Percentiles rank a stretch among this genome's conserved stretches.
Conservation (phyloP, 2,888 invertebrate species). For the Lobophora halterata region DNA sequence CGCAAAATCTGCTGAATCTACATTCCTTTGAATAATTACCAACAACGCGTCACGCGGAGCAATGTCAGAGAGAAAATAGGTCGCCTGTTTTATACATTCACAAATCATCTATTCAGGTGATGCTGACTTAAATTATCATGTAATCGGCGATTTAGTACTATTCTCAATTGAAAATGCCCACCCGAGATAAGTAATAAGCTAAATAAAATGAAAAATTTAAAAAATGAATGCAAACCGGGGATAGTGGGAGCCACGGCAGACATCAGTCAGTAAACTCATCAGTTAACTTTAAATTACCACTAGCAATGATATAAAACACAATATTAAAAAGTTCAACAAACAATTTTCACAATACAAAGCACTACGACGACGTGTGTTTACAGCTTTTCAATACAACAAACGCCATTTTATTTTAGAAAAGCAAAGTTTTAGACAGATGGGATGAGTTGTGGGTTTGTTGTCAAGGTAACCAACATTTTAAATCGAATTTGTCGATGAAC, state of each 20-base stretch:
- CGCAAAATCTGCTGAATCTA: constrained; percentile 31
- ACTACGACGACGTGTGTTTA: constrained; percentile 65
- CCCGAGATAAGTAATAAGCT: constrained; percentile 7
- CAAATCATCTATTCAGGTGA: constrained; percentile 3
- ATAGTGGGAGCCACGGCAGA: constrained; percentile 80
- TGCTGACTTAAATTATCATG: neutral
- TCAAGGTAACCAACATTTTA: constrained; percentile 4
- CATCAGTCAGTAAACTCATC: constrained; percentile 79
- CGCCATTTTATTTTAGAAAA: constrained; percentile 65
- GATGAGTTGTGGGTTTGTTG: too few relatives aligned
- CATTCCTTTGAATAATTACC: constrained; percentile 37
- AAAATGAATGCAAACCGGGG: constrained; percentile 65
- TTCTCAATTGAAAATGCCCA: too few relatives aligned
- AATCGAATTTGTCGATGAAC: constrained; percentile 2
- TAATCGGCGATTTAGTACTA: neutral
- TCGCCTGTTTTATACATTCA: constrained; percentile 38
- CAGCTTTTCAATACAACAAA: constrained; percentile 66
- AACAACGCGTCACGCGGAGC: constrained; percentile 73
- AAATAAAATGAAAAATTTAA: constrained; percentile 12
- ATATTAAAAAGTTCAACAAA: constrained; percentile 21
- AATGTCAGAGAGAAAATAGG: constrained; percentile 72
- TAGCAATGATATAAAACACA: constrained; percentile 41
- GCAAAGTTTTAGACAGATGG: too few relatives aligned
- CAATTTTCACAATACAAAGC: constrained; percentile 39
- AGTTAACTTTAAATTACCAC: constrained; percentile 66